Evolutionary conservation across 1,140 invertebrate genomes (phyloP).

Genomic region (Paramacrobiotus metropolitanus): DNA sequence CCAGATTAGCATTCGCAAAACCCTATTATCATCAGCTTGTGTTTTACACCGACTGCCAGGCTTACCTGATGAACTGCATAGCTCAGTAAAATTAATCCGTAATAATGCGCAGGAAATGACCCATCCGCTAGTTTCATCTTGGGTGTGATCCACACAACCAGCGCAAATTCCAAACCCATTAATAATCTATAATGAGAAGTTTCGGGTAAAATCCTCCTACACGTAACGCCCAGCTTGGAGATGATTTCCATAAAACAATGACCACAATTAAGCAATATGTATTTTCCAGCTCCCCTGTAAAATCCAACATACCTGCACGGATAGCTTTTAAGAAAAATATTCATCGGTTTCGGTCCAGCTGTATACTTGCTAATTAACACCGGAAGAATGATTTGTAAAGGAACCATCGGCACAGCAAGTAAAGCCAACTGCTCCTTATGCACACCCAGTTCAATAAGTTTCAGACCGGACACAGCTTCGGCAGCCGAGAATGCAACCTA

Average conservation of each 20-base stretch:
- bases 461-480: slow-evolving; percentile 77
- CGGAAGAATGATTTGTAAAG: slow-evolving; percentile 79
- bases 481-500: slow-evolving; percentile 85
- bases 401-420: slow-evolving; percentile 68
- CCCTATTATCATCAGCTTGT: too few species aligned
- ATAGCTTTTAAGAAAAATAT: slow-evolving; percentile 65
- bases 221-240: too few species aligned
- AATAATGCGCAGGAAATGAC: slow-evolving; percentile 50
- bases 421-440: slow-evolving; percentile 82
- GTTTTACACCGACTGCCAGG: slow-evolving; percentile 9
- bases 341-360: slow-evolving; percentile 57
- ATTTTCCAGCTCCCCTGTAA: too few species aligned
- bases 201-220: too few species aligned
- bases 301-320: slow-evolving; percentile 48
- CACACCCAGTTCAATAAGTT: slow-evolving; percentile 79
- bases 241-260: too few species aligned
- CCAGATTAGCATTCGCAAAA: too few species aligned
- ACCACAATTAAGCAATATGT: too few species aligned
- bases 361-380: slow-evolving; percentile 66
- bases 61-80: slow-evolving; percentile 75
- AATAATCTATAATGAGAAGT: slow-evolving; percentile 34
- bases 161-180: slow-evolving; percentile 56
- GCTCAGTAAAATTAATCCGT: slow-evolving; percentile 43
- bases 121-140: slow-evolving; percentile 34
- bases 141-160: slow-evolving; percentile 61